These are phyloP conservation scores for Phengaris arion DNA, from an alignment of 2,888 invertebrate species.

Conservation along the genomic window DNA sequence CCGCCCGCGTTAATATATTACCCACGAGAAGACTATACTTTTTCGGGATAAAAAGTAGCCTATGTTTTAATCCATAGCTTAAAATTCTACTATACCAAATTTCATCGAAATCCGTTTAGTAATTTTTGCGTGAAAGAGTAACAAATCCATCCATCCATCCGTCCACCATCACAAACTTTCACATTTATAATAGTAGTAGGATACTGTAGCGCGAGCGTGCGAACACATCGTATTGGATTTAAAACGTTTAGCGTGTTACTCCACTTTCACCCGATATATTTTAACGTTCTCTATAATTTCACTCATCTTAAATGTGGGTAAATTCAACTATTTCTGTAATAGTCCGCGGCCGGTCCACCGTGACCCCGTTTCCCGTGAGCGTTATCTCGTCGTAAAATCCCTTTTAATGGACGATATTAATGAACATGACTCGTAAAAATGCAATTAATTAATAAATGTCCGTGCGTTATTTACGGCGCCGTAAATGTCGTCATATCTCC, in stretches of 20 bases:
- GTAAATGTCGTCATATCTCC: neutral
- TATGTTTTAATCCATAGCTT: no score
- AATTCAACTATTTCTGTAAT: neutral
- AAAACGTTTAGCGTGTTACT: neutral
- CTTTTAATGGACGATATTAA: conserved; percentile 8
- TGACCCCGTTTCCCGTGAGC: conserved; percentile 10
- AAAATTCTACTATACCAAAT: no score
- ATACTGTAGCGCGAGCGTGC: neutral
- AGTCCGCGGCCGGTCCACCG: neutral
- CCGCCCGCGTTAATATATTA: no score
- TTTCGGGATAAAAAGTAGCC: no score
- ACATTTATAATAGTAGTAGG: no score
- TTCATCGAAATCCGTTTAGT: no score
- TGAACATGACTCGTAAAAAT: neutral
- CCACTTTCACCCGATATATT: conserved; percentile 11
- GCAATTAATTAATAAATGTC: conserved; percentile 2
- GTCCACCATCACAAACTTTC: no score
- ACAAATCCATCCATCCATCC: no score
- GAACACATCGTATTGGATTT: neutral
- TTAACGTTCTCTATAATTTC: neutral
- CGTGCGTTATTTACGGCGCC: neutral
- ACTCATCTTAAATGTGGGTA: neutral
- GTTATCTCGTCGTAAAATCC: conserved; percentile 17
- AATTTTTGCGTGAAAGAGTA: no score
- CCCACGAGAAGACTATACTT: no score